These are phyloP conservation scores for Pecten maximus DNA, from an alignment of 2,888 invertebrate genomes.

Conservation along the genomic window DNA sequence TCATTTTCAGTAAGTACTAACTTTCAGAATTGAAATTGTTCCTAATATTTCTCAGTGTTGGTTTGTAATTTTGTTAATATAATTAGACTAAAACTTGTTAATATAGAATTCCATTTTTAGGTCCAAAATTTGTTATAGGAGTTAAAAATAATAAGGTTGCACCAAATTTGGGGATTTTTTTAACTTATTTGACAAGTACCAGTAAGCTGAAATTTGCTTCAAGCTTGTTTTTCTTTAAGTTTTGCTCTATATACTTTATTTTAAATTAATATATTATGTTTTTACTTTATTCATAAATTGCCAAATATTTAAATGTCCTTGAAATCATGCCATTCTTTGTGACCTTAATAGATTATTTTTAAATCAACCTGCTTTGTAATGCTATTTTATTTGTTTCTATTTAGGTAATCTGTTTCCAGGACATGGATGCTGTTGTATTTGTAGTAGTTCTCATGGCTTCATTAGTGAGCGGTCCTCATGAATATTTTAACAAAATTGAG, in stretches of 20 bases:
- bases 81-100: too few species aligned
- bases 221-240: neutral
- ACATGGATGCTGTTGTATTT: conserved; percentile 5
- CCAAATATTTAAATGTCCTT: neutral
- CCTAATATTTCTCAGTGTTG: too few species aligned
- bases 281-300: too few species aligned
- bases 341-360: neutral
- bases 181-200: too few species aligned
- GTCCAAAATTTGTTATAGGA: too few species aligned
- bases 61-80: too few species aligned
- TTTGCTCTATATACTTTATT: neutral
- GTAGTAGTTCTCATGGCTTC: neutral
- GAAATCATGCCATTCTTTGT: neutral
- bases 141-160: too few species aligned
- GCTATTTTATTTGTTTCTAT: neutral
- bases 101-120: too few species aligned
- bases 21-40: neutral
- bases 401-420: neutral
- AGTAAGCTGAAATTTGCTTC: too few species aligned
- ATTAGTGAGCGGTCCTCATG: conserved; percentile 1
- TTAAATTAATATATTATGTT: neutral
- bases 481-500: conserved; percentile 28
- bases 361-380: neutral
- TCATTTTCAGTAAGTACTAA: neutral
- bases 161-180: too few species aligned